Evolutionary conservation across 2,888 invertebrate species (phyloP), one percentile per base, ranked within the genome.

Genomic region (Eurytoma adleriae): DNA sequence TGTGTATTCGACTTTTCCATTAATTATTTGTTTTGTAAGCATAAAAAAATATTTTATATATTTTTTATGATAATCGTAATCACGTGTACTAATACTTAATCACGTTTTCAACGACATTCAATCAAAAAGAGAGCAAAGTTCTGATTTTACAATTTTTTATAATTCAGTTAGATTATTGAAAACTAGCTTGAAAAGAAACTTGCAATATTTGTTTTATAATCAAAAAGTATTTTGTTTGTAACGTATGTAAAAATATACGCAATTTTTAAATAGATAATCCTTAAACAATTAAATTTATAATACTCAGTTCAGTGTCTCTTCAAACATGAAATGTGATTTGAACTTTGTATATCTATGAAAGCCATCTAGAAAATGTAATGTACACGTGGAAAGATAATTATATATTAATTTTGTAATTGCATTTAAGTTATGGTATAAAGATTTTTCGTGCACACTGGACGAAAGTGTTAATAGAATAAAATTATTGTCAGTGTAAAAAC

Each of bases 351-450:
- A 14, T 61, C 20, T 50, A 50, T 7, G 4, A 50, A 54, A 54
- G 40, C n/a, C 1, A n/a, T 62, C 27, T 16, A 30, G 30, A 24
- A 14, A 30, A n/a, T 27, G n/a, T 16, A 61, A 24, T 27, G 13
- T 62, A 24, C 16, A 30, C 2, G 40, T n/a, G 20, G 40, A 18
- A 2, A n/a, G 1, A 7, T 16, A 62, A 64, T 48, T 30, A 2
- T 30, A 48, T 18, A 64, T 64, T 40, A 64, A 54, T 48, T 48
- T 18, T 48, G 40, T 18, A 1, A 40, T 64, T 16, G 18, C 64
- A 48, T 64, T 64, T 64, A 64, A 64, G 62, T 30, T 64, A 20
- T 64, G 18, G 2, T 40, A 64, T 48, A 30, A 64, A n/a, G 54
- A 54, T n/a, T 2, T 54, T 54, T 54, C 54, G 4, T 14, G 54